A percentile compares a stretch with the other conserved stretches of the same genome.
Conservation (phyloP, 2,113 vertebrate species). For the Xiphophorus couchianus region DNA sequence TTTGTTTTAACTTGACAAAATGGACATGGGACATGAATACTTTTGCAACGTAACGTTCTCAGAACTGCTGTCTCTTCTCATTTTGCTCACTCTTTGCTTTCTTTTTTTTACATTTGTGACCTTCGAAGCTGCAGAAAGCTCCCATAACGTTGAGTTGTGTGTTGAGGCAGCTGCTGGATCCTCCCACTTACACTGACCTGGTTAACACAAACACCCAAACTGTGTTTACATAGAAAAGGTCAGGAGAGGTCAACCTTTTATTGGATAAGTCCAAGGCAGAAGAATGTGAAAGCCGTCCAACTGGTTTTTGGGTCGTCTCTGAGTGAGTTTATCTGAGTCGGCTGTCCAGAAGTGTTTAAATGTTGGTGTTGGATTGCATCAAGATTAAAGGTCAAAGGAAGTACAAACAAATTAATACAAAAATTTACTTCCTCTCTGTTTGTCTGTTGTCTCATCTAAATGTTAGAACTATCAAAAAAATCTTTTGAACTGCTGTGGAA, state of each 20-base stretch:
- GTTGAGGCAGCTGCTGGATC: constrained; percentile 79
- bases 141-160: constrained; percentile 28
- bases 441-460: no score
- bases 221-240: constrained; percentile 40
- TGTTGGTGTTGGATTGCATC: neutral
- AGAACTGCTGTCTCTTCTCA: constrained; percentile 32
- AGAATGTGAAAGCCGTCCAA: neutral
- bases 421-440: no score
- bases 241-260: constrained; percentile 61
- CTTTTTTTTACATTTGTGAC: constrained; percentile 11
- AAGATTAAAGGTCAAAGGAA: neutral
- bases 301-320: neutral
- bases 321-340: neutral
- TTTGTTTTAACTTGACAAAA: neutral
- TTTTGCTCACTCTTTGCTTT: constrained; percentile 43
- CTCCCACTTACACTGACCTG: constrained; percentile 30
- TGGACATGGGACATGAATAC: neutral
- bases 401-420: no score
- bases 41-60: neutral
- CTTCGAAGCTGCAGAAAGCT: constrained; percentile 21
- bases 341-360: neutral
- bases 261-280: neutral
- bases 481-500: no score
- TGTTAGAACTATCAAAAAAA: no score
- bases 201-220: neutral